Conservation (phyloP, 1,140 invertebrate species). For the Drosophila subpulchrella region DNA sequence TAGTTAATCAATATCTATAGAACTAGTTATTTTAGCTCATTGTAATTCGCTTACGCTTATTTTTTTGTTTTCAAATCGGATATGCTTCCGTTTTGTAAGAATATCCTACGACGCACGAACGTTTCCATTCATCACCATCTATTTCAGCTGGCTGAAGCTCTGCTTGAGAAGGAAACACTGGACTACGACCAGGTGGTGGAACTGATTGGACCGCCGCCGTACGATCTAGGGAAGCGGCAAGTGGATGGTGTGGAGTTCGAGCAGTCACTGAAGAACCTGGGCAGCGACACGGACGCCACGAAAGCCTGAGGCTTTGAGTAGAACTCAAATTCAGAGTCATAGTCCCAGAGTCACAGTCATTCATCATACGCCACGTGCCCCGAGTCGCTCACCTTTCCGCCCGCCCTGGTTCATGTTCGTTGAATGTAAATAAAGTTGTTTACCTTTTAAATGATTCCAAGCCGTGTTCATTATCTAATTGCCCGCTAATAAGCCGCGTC, state of each 20-base stretch:
- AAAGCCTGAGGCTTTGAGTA: conserved; percentile 14
- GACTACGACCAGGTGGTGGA: conserved; percentile 95
- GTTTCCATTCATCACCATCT: conserved; percentile 9
- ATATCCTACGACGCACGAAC: conserved; percentile 55
- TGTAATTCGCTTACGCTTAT: not conserved
- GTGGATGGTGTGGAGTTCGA: conserved; percentile 93
- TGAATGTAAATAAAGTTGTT: conserved; percentile 81
- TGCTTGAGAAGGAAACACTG: conserved; percentile 95
- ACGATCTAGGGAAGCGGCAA: conserved; percentile 90
- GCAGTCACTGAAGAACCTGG: conserved; percentile 85
- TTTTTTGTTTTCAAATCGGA: not conserved
- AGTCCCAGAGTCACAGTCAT: conserved; percentile 8
- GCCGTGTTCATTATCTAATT: conserved; percentile 28
- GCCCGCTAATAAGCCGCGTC: conserved; percentile 12
- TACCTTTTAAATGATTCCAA: conserved; percentile 58
- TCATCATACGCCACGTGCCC: conserved; percentile 1
- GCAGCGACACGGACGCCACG: conserved; percentile 41
- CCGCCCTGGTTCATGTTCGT: conserved; percentile 50
- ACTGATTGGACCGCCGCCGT: conserved; percentile 95
- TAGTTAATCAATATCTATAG: not conserved
- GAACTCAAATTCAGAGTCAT: conserved; percentile 4
- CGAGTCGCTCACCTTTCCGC: conserved; percentile 19
- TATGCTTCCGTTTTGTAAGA: not conserved
- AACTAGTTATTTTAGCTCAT: not conserved
- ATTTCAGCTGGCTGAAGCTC: conserved; percentile 92